phyloP scores from a whole-genome alignment of 2,888 invertebrate species.

The Hartigia nigra region DNA sequence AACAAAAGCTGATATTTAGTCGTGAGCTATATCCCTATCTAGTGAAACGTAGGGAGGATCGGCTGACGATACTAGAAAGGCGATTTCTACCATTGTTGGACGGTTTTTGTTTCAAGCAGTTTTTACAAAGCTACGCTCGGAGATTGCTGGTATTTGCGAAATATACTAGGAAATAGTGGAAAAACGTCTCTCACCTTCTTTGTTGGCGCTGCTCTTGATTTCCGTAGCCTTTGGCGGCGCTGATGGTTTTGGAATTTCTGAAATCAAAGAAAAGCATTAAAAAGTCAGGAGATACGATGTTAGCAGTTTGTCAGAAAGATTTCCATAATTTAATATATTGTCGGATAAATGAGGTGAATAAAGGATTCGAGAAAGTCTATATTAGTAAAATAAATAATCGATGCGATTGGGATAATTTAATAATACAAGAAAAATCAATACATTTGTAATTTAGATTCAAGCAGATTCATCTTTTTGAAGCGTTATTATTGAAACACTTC shows the following conservation, averaged over 20 bases:
- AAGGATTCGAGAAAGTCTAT: not conserved
- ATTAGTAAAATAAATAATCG: not conserved
- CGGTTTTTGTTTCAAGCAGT: not conserved
- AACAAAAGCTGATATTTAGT: not conserved
- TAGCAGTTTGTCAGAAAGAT: not conserved
- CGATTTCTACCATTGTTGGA: not conserved
- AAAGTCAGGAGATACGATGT: not conserved
- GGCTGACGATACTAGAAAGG: not conserved
- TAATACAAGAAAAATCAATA: not conserved
- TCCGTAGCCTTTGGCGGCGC: slow-evolving; percentile 85
- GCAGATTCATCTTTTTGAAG: not conserved
- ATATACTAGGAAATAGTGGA: not conserved
- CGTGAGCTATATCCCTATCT: not conserved
- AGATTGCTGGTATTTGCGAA: not conserved
- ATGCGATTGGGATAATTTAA: too few relatives aligned
- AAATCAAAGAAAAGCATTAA: slow-evolving; percentile 47
- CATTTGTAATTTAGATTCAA: not conserved
- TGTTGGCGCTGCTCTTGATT: slow-evolving; percentile 80
- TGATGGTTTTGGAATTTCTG: slow-evolving; percentile 91
- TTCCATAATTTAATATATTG: not conserved
- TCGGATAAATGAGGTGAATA: not conserved
- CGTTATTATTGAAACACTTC: not conserved
- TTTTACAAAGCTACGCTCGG: not conserved
- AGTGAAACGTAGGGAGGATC: not conserved
- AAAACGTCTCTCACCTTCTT: slow-evolving; percentile 74